These are phyloP conservation scores for Alviniconcha strummeri DNA, from an alignment of 2,888 invertebrate species.

Conservation along the genomic window DNA sequence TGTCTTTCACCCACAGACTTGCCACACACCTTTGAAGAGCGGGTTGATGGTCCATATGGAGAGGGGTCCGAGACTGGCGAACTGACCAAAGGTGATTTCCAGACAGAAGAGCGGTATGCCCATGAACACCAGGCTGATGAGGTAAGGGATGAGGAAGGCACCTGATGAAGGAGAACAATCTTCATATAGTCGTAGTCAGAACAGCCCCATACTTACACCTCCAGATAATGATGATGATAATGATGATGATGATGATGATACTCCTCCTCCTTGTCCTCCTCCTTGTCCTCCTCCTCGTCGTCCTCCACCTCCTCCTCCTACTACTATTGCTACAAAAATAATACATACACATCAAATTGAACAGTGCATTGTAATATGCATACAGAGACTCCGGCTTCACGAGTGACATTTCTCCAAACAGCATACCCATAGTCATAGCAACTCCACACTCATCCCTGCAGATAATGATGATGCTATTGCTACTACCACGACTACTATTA, in stretches of 20 bases:
- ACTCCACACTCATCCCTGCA: no score
- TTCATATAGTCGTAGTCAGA: not conserved
- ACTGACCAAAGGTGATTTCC: conserved; percentile 64
- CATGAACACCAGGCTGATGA: conserved; percentile 56
- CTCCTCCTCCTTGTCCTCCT: not conserved
- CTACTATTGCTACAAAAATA: no score
- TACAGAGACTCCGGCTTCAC: no score
- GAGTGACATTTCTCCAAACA: no score
- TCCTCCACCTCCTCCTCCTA: no score
- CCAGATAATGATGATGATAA: not conserved
- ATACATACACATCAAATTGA: no score
- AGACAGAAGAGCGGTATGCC: conserved; percentile 67
- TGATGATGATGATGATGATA: not conserved
- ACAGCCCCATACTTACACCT: not conserved
- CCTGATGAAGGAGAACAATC: conserved; percentile 42
- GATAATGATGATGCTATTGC: no score
- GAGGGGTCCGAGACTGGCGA: conserved; percentile 63
- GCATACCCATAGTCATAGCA: no score
- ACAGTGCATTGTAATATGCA: no score
- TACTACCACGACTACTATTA: no score
- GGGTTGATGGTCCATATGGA: conserved; percentile 63
- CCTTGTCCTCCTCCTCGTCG: no score
- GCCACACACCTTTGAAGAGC: conserved; percentile 59
- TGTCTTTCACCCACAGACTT: no score
- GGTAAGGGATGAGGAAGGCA: conserved; percentile 62